Conservation (phyloP, 2,888 invertebrate species). For the Imbricaverruca yamaguchii region DNA sequence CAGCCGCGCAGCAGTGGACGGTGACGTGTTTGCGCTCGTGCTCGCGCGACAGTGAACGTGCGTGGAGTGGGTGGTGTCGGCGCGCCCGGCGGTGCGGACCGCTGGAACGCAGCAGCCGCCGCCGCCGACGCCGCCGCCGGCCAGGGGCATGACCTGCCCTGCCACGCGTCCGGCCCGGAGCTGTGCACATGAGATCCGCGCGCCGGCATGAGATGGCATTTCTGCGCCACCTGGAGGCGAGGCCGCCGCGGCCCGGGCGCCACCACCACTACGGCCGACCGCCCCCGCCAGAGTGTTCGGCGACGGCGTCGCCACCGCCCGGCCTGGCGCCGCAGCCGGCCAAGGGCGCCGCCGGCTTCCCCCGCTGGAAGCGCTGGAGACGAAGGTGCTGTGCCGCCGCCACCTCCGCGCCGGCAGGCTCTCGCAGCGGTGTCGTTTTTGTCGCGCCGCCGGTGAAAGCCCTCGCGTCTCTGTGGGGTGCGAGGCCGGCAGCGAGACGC, state of each 20-base stretch:
- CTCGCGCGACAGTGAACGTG: neutral
- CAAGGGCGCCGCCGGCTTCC: neutral
- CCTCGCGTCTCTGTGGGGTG: neutral
- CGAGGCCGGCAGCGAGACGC: neutral
- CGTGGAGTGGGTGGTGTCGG: neutral
- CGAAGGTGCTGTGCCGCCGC: neutral
- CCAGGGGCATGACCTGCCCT: neutral
- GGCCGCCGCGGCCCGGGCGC: slow-evolving; percentile 36
- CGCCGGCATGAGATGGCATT: slow-evolving; percentile 10
- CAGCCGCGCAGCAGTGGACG: neutral
- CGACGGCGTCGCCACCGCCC: slow-evolving; percentile 45
- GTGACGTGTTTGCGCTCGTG: neutral
- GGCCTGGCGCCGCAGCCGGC: slow-evolving; percentile 52
- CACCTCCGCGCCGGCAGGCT: neutral
- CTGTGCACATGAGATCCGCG: neutral
- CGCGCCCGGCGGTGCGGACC: neutral
- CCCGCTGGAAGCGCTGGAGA: slow-evolving; percentile 15
- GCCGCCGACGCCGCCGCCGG: neutral
- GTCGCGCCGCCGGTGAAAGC: too few relatives aligned
- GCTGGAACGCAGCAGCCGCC: neutral
- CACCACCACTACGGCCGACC: neutral
- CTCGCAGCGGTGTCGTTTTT: too few relatives aligned
- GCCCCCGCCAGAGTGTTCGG: neutral
- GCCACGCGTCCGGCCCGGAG: neutral
- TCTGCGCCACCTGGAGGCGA: neutral